Evolutionary conservation across 2,888 invertebrate genomes (phyloP).

Genomic region (Drosophila eohydei): DNA sequence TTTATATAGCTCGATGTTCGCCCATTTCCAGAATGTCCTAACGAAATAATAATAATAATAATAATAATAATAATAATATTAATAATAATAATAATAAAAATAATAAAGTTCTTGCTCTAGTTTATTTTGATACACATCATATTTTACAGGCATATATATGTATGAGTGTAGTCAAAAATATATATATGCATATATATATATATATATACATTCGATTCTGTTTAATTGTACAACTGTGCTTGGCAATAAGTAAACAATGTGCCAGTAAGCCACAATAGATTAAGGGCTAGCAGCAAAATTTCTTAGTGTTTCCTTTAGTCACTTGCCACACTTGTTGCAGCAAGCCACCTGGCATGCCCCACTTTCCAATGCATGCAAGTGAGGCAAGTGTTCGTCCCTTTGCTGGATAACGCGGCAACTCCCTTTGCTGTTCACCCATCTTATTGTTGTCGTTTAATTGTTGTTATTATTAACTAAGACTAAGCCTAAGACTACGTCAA

Average conservation of each 20-base stretch:
- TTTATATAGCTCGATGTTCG: conserved; percentile 11
- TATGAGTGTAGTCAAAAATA: not conserved
- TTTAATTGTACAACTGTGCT: conserved; percentile 14
- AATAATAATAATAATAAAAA: not conserved
- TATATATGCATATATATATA: not conserved
- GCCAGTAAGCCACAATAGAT: conserved; percentile 9
- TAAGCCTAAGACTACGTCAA: conserved; percentile 54
- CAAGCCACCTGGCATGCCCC: too few species aligned
- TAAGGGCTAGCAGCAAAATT: conserved; percentile 8
- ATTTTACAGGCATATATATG: conserved; percentile 7
- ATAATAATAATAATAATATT: too few species aligned
- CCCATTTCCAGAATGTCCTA: not conserved
- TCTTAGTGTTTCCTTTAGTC: too few species aligned
- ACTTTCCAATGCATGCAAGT: too few species aligned
- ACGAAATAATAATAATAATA: too few species aligned
- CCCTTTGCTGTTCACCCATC: conserved; percentile 13
- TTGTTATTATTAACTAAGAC: conserved; percentile 48
- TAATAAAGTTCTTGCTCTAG: conserved; percentile 1
- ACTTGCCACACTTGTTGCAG: too few species aligned
- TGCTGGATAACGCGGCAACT: not conserved
- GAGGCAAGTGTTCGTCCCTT: too few species aligned
- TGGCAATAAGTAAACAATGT: conserved; percentile 14
- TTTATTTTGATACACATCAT: conserved; percentile 12
- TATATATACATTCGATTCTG: not conserved
- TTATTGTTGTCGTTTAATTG: conserved; percentile 44